Evolutionary conservation across 2,797 vertebrate species (phyloP).

Genomic region (Capromys pilorides): DNA sequence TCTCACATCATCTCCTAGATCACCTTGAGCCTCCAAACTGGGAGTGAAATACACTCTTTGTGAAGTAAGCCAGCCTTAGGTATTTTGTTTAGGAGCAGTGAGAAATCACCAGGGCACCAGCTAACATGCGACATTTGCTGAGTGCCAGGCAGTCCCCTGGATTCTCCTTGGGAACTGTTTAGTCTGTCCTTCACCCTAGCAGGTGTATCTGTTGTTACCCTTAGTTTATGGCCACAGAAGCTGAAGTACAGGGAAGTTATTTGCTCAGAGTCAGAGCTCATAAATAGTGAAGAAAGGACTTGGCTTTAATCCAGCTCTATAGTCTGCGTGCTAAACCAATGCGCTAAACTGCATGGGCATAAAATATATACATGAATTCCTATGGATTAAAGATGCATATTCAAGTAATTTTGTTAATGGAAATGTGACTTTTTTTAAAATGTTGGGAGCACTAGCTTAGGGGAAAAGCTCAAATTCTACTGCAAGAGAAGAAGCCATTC

Average conservation of each 20-base stretch:
- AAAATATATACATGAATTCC: background rate
- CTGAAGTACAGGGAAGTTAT: background rate
- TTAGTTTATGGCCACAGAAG: background rate
- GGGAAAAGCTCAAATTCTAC: background rate
- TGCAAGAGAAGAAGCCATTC: background rate
- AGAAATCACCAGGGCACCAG: background rate
- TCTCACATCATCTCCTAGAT: background rate
- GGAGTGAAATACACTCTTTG: background rate
- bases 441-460: background rate
- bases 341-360: background rate
- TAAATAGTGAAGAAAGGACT: background rate
- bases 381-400: background rate
- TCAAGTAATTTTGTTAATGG: constrained; percentile 2
- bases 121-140: background rate
- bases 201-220: background rate
- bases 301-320: background rate
- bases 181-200: background rate
- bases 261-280: background rate
- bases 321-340: background rate
- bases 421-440: background rate
- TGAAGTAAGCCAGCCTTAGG: background rate
- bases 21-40: background rate
- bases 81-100: background rate
- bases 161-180: background rate
- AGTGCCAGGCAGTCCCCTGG: background rate